Evolutionary conservation across 2,797 vertebrate species (phyloP).

Genomic region (Vespertilio murinus): DNA sequence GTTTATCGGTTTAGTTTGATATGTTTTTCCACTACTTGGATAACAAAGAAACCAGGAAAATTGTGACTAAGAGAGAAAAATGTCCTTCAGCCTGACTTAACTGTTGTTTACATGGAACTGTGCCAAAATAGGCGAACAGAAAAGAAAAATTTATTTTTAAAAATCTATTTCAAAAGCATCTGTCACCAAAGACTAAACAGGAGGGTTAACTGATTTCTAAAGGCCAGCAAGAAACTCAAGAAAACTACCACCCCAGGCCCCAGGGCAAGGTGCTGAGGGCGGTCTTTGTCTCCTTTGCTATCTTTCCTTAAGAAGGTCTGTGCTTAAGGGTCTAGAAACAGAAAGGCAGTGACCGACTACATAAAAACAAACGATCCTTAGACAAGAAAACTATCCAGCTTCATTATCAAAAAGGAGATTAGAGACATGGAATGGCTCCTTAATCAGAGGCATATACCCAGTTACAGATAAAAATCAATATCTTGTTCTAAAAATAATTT

Average conservation of each 20-base stretch:
- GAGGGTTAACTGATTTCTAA: not conserved
- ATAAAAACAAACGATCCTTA: not conserved
- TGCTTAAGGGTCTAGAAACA: not conserved
- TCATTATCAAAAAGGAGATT: slow-evolving; percentile 2
- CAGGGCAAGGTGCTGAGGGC: not conserved
- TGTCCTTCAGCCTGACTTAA: not conserved
- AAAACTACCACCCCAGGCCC: not conserved
- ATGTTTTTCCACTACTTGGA: rapidly evolving
- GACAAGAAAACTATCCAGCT: not conserved
- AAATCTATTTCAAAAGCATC: slow-evolving; percentile 22
- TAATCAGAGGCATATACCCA: not conserved
- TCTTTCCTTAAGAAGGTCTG: not conserved
- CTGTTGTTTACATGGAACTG: not conserved
- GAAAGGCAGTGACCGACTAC: not conserved
- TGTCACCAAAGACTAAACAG: slow-evolving; percentile 10
- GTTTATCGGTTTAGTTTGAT: slow-evolving; percentile 28
- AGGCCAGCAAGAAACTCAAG: not conserved
- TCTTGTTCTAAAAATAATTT: slow-evolving; percentile 17
- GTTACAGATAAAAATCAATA: not conserved
- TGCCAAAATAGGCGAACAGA: not conserved
- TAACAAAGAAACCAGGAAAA: slow-evolving; percentile 64
- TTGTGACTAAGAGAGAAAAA: not conserved
- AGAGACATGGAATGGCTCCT: not conserved
- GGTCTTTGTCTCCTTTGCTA: not conserved
- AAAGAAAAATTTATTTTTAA: not conserved